Conservation (phyloP, 2,797 vertebrate species). For the Notoglanidium macrostoma region DNA sequence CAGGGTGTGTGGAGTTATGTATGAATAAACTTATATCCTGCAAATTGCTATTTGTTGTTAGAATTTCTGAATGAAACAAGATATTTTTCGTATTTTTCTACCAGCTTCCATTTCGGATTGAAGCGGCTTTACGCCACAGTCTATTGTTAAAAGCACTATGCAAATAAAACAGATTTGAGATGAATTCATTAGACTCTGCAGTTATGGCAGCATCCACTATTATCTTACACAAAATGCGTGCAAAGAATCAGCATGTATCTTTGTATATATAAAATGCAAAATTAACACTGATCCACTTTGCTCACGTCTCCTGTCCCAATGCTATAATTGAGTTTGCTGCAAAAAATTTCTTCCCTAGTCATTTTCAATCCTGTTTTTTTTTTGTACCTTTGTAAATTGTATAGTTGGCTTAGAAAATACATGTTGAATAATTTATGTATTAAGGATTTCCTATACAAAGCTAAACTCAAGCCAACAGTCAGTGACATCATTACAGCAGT, state of each 20-base stretch:
- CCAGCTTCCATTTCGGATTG: not conserved
- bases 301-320: not conserved
- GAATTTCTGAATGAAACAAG: not conserved
- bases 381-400: not conserved
- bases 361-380: not conserved
- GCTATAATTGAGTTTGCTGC: not conserved
- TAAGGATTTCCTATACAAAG: not conserved
- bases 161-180: not conserved
- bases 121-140: too few relatives aligned
- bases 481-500: slow-evolving; percentile 12
- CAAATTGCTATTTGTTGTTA: not conserved
- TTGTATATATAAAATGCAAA: not conserved
- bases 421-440: not conserved
- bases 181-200: not conserved
- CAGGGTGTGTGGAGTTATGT: too few relatives aligned
- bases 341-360: not conserved
- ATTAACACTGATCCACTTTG: not conserved
- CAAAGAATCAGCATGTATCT: not conserved
- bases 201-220: too few relatives aligned
- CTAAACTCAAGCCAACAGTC: not conserved
- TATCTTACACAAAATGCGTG: not conserved
- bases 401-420: not conserved
- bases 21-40: too few relatives aligned
- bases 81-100: not conserved
- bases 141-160: too few relatives aligned